Evolutionary conservation across 2,113 vertebrate species (phyloP), one percentile per base, ranked within the genome.

Genomic region (Gambusia affinis): DNA sequence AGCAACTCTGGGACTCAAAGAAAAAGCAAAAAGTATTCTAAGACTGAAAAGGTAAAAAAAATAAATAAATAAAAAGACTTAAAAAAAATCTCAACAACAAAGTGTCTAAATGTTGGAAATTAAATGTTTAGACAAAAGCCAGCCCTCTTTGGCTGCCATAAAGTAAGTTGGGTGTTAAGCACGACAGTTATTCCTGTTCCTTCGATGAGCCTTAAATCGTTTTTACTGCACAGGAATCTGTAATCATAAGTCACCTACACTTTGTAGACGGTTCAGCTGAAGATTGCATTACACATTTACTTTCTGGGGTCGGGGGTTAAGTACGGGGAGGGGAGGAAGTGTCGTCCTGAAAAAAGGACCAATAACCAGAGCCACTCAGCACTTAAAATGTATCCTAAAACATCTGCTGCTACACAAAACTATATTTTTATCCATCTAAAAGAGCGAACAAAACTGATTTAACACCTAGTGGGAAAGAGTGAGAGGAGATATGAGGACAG

Each of bases 261-360:
- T 91, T 96, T 94, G 91, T 93, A 73, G 70, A 91, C 79, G 87
- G 91, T 94, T 92, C 93, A 73, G 92, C 91, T 84, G 87, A 61
- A 94, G 90, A 92, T 94, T 94, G 94, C 94, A 95, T 95, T 95
- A 94, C 95, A 95, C 84, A 92, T 96, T 93, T 95, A 96, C 95
- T 94, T 80, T 79, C 91, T 79, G n/a, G 64, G 93, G 96, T 96
- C 95, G 96, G 91, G 94, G 96, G 96, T 97, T 97, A 97, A 96
- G 95, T 93, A 94, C 94, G 93, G 93, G 94, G 35, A 95, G 94
- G 37, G 94, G 95, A 95, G 95, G 96, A 96, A 96, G 94, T 95
- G 94, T 92, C 94, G 95, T 95, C 92, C 94, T 84, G 72, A 90
- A 91, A 91, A 94, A 93, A 93, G 92, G 95, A 94, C 89, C 90